These are phyloP conservation scores for Plumapathes pennacea DNA, from an alignment of 92 coral and sea anemone genomes.

Conservation along the genomic window DNA sequence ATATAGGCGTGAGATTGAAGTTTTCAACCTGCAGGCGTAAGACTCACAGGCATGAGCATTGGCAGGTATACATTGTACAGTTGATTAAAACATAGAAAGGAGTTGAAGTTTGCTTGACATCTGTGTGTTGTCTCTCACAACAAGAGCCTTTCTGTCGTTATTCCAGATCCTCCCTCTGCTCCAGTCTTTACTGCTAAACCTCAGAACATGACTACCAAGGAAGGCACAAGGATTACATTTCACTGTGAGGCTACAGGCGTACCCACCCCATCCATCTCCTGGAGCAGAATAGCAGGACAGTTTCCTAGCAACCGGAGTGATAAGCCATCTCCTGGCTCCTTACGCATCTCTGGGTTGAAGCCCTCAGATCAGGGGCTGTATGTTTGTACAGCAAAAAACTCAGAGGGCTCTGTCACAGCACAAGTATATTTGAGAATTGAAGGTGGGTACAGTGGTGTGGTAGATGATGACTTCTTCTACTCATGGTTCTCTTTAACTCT, in stretches of 20 bases:
- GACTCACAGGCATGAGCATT: too few species aligned
- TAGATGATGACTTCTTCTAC: too few species aligned
- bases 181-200: conserved; percentile 67
- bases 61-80: too few species aligned
- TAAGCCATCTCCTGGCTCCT: conserved; percentile 79
- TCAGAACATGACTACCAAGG: conserved; percentile 55
- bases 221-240: conserved; percentile 67
- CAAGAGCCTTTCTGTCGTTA: neutral
- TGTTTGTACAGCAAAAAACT: conserved; percentile 71
- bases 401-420: conserved; percentile 42
- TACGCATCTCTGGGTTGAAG: conserved; percentile 46
- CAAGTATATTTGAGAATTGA: conserved; percentile 56
- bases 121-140: too few species aligned
- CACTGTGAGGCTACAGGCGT: conserved; percentile 72
- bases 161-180: conserved; percentile 69
- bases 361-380: conserved; percentile 75
- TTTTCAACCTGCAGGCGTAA: too few species aligned
- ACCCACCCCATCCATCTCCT: conserved; percentile 68
- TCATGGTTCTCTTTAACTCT: too few species aligned
- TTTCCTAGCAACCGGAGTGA: conserved; percentile 52
- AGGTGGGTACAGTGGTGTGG: too few species aligned
- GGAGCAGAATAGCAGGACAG: conserved; percentile 51
- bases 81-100: too few species aligned
- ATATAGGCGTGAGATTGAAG: too few species aligned
- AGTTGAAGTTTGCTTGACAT: too few species aligned